Evolutionary conservation across 1,140 invertebrate species (phyloP), one percentile per base, ranked within the genome.

Genomic region (Campodea augens): DNA sequence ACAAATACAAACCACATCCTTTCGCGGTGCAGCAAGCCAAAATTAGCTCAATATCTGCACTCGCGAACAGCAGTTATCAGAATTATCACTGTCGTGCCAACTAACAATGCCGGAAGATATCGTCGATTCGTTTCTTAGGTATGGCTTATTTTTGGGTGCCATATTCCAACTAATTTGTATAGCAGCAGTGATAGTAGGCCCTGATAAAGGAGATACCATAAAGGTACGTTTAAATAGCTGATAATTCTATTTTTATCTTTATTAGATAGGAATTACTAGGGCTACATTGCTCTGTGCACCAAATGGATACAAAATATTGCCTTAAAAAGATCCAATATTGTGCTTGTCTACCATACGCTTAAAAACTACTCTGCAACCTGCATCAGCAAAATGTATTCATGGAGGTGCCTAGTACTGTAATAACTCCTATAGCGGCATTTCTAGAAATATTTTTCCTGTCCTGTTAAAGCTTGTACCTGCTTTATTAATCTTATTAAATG

Each of bases 91-190:
- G n/a, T n/a, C n/a, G n/a, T n/a, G n/a, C n/a, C n/a, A n/a, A n/a
- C n/a, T n/a, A 32, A 32, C 7, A 32, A 32, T 22, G 21, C 25
- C 41, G 21, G 70, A 73, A 58, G 73, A 75, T 54, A 58, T 74
- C 53, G 67, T 77, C 54, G 74, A 76, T 51, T 71, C 70, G 22
- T 60, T 78, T 48, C 66, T 78, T 4, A 63, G 73, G 36, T 75
- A 74, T 57, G 72, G 75, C 4, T 55, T 80, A 4, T 75, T 77
- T 55, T 59, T 78, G 38, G 74, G 75, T n/a, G 75, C 75, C 10
- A 64, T 76, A 2, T 78, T 80, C 54, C 75, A 78, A 57, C 50
- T 78, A 18, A 55, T 74, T 2, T 78, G 75, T 55, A 67, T 80
- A 43, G 62, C 73, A 44, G 76, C 75, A 22, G 76, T 76, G 43